A percentile compares a stretch with the other conserved stretches of the same genome.
phyloP scores from a whole-genome alignment of 2,797 vertebrate genomes.

The Myripristis jacobus region DNA sequence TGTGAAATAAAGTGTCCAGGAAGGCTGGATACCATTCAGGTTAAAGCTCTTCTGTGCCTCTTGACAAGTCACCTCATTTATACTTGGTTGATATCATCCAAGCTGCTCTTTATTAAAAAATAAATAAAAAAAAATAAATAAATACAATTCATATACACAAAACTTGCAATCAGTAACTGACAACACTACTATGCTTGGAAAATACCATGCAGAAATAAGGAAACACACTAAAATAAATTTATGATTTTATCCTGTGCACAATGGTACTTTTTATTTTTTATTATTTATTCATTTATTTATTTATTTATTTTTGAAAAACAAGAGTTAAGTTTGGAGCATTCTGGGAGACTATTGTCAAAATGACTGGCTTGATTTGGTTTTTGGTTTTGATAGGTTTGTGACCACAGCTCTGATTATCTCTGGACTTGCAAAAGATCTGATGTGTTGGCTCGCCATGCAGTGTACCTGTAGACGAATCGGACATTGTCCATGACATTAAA shows the following conservation, averaged over 20 bases:
- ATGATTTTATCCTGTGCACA: not conserved
- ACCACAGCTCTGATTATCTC: not conserved
- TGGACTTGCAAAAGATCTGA: not conserved
- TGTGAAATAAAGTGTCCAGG: constrained; percentile 57
- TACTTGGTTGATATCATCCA: not conserved
- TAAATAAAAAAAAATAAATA: no score
- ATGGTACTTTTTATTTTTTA: no score
- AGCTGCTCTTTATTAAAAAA: constrained; percentile 4
- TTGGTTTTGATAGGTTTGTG: not conserved
- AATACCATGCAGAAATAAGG: not conserved
- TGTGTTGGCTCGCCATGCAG: not conserved
- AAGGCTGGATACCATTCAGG: constrained; percentile 45
- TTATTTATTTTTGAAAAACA: no score
- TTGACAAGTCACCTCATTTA: constrained; percentile 28
- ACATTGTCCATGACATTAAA: no score
- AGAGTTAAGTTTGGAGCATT: not conserved
- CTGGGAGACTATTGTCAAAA: not conserved
- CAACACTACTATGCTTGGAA: not conserved
- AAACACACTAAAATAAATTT: not conserved
- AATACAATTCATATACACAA: constrained; percentile 18
- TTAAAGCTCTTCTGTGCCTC: constrained; percentile 50
- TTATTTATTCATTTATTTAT: no score
- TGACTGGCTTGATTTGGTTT: not conserved
- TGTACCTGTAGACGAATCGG: not conserved
- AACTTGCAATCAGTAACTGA: not conserved